phyloP scores from a whole-genome alignment of 2,797 vertebrate species.

The Neosilurus mollespiculum region DNA sequence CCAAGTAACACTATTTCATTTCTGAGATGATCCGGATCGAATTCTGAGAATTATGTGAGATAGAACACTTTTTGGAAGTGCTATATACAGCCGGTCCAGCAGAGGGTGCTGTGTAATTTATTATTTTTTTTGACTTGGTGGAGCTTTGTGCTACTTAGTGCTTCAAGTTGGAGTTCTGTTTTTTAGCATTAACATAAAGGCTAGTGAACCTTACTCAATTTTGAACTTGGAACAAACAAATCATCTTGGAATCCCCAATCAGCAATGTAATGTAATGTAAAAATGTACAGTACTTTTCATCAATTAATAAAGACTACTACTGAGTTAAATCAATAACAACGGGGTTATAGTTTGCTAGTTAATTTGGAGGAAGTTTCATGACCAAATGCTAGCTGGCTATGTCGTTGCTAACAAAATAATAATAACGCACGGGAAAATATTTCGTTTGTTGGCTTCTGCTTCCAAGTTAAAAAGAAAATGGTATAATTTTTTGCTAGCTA shows the following conservation, averaged over 20 bases:
- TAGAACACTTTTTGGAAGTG: too few species aligned
- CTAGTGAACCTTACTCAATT: neutral
- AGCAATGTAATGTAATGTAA: too few species aligned
- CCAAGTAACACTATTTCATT: too few species aligned
- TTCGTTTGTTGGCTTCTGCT: neutral
- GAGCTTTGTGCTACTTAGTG: too few species aligned
- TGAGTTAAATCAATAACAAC: neutral
- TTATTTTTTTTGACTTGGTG: too few species aligned
- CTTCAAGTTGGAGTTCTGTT: neutral
- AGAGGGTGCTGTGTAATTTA: too few species aligned
- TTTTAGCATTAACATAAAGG: neutral
- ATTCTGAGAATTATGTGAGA: too few species aligned
- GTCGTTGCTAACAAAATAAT: neutral
- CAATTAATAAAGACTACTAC: too few species aligned
- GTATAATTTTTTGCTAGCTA: neutral
- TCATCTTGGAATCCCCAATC: neutral
- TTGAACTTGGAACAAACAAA: neutral
- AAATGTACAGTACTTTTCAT: too few species aligned
- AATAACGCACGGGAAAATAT: too few species aligned
- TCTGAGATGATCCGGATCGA: too few species aligned
- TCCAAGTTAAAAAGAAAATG: neutral
- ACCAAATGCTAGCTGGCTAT: neutral
- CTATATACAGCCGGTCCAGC: too few species aligned
- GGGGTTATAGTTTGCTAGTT: neutral
- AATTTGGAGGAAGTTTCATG: neutral